Percentiles rank a stretch among this genome's conserved stretches.
Conservation (phyloP, 2,888 invertebrate species). For the Limenitis camilla region DNA sequence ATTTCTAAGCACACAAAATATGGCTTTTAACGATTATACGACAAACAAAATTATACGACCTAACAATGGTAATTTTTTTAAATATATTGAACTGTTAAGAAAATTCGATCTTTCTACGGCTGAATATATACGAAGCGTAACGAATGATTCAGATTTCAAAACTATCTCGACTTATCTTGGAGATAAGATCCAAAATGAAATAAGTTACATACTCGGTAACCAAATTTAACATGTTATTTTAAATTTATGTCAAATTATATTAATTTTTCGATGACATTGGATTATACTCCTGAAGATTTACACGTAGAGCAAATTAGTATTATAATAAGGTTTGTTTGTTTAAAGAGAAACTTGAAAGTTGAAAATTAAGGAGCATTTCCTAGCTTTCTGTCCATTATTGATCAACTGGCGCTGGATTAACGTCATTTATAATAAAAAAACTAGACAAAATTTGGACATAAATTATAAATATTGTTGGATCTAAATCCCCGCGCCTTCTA, state of each 20-base stretch:
- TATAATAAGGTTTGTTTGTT: too few relatives aligned
- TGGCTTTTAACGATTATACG: too few relatives aligned
- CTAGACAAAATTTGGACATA: too few relatives aligned
- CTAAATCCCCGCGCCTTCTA: too few relatives aligned
- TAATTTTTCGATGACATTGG: not conserved
- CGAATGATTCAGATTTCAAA: not conserved
- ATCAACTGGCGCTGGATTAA: not conserved
- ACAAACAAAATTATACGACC: too few relatives aligned
- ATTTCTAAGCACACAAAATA: slow-evolving; percentile 11
- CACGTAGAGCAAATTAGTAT: too few relatives aligned
- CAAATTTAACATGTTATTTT: not conserved
- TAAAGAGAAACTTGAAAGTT: not conserved
- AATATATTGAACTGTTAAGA: too few relatives aligned
- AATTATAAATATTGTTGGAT: too few relatives aligned
- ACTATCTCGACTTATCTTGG: not conserved
- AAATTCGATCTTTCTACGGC: too few relatives aligned
- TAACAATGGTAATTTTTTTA: too few relatives aligned
- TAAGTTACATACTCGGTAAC: not conserved
- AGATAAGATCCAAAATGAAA: not conserved
- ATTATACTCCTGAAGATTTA: not conserved
- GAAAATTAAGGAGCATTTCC: not conserved
- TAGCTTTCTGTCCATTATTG: not conserved
- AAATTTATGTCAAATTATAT: not conserved
- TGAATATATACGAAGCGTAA: too few relatives aligned
- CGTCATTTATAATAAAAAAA: too few relatives aligned